Evolutionary conservation across 2,888 invertebrate genomes (phyloP), one percentile per base, ranked within the genome.

Genomic region (Brenthis daphne): DNA sequence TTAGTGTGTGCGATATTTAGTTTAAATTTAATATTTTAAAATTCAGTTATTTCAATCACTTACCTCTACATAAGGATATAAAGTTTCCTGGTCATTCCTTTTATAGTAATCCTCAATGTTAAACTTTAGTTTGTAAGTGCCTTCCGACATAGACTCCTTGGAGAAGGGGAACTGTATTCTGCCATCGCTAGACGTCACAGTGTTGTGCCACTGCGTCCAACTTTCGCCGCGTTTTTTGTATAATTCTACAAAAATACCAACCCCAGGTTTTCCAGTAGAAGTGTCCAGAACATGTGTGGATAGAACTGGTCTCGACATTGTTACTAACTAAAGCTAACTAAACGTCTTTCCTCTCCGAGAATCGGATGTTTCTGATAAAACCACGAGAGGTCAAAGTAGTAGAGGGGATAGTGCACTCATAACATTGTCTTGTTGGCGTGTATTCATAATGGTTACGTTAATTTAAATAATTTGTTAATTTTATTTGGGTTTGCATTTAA

Each of bases 41-140:
- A 29, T 43, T 2, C 1, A 43, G 16, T 16, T 43, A 43, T 43
- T 43, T 43, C 37, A 43, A 43, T 43, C 8, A 43, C 70, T 64
- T 67, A 95, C 95, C 93, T 97, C 97, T 67, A 97, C 95, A 82
- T 94, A 95, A 0, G 97, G 97, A 85, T 96, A 97, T 73, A 97
- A 91, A 0, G 95, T 95, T 64, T 94, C 94, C 70, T 94, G 93
- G 69, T 94, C 92, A 61, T 88, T 86, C 33, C 88, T 80, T 63
- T 94, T 94, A 77, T 96, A 97, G 83, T 97, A 97, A 72, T 95
- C 93, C 60, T 94, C 94, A 0, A 96, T 95, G 80, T 96, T 95
- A 78, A 96, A 97, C 79, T 94, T 94, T 53, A 97, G 84, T 80
- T 96, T 97, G 80, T 97, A 97, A 33, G 94, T 94, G 3, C 96